Base-by-base conservation (phyloP, 2,797 vertebrate genomes). In the Cuniculus paca region DNA sequence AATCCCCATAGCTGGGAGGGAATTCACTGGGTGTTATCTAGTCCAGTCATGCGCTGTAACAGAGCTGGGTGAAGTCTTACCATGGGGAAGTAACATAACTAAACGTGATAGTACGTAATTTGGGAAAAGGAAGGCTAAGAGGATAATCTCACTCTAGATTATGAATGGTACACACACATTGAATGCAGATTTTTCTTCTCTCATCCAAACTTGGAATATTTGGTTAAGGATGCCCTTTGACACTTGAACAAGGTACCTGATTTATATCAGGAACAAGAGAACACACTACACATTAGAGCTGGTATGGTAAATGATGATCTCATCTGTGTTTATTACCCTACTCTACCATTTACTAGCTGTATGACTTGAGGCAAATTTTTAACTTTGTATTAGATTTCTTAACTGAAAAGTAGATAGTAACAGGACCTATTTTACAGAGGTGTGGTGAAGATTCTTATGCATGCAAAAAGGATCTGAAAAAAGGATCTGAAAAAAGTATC, bases 201-300 rank as follows among this genome's bases (percentile, higher is more conserved):
- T 93, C 78, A 94, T 52, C 45, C 28, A 72, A 74, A 90, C 56
- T 58, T 80, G 86, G 93, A 93, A 90, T 72, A 61, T 14, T 52
- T 90, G 92, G 45, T 83, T 39, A 92, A 80, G 48, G 36, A 70
- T 56, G 28, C 12, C 61, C 81, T 96, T 87, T 86, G n/a, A 81
- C 63, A 54, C 34, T 81, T 89, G 19, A 92, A 88, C 58, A 82
- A 87, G 65, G 39, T 48, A 11, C 45, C 22, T 65, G 48, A 56
- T 88, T 88, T 60, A 48, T 50, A 58, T 77, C 7, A 80, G 31
- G 82, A 42, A 54, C 17, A 79, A 84, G 72, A 61, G 68, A 92
- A 84, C 22, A 60, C 4, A 39, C 68, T 34, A 86, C n/a, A 74
- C 16, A 75, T 22, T 14, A 84, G n/a, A 88, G 34, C n/a, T 36